Evolutionary conservation across 2,113 vertebrate species (phyloP).

Genomic region (Semnopithecus entellus): DNA sequence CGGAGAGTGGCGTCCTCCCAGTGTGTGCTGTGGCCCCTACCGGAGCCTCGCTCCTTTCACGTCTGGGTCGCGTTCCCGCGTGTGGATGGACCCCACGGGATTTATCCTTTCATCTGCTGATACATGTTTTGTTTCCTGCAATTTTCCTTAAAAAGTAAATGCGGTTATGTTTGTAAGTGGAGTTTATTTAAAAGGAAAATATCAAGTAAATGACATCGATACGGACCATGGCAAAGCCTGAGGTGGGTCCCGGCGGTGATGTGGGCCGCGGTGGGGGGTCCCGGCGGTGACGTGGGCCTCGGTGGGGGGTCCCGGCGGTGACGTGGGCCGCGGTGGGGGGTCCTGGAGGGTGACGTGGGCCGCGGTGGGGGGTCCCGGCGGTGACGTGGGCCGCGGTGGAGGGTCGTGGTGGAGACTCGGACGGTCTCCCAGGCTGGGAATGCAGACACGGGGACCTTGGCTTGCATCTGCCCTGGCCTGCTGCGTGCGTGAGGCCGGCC

Average conservation of each 20-base stretch:
- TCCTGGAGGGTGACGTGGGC: too few species aligned
- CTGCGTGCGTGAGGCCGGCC: neutral
- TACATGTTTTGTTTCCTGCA: neutral
- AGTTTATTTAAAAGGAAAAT: neutral
- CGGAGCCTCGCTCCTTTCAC: neutral
- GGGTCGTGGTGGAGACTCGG: too few species aligned
- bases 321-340: too few species aligned
- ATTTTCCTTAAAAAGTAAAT: neutral
- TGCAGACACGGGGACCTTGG: rapidly evolving
- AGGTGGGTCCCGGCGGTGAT: neutral
- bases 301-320: too few species aligned
- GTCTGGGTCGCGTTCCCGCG: neutral
- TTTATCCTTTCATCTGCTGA: neutral
- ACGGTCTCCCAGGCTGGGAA: too few species aligned
- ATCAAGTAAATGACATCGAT: neutral
- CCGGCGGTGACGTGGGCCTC: rapidly evolving
- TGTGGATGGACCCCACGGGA: neutral
- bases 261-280: too few species aligned
- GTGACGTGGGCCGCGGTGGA: too few species aligned
- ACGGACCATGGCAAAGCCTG: neutral
- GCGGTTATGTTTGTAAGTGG: neutral
- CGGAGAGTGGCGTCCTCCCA: neutral
- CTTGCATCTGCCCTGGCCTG: too few species aligned
- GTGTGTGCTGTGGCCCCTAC: rapidly evolving
- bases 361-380: rapidly evolving